These are phyloP conservation scores for Apis dorsata DNA, from an alignment of 1,140 invertebrate species.

Conservation along the genomic window DNA sequence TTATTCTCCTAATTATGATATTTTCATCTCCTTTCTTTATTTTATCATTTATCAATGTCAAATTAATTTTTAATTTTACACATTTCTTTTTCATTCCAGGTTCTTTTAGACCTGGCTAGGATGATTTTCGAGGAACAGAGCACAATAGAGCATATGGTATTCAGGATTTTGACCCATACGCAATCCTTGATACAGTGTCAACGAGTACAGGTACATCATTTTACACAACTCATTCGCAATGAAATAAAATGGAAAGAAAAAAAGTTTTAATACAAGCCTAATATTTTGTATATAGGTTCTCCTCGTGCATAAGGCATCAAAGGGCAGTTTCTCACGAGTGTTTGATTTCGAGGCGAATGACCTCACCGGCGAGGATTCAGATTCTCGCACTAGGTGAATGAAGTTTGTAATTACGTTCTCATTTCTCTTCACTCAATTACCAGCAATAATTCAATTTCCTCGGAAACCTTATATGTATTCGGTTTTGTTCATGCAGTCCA, in stretches of 20 bases:
- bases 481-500: slow-evolving; percentile 82
- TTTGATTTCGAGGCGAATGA: slow-evolving; percentile 94
- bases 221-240: too few species aligned
- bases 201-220: slow-evolving; percentile 87
- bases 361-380: slow-evolving; percentile 86
- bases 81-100: slow-evolving; percentile 77
- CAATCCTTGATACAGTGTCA: slow-evolving; percentile 96
- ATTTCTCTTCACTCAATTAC: slow-evolving; percentile 54
- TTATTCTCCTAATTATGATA: too few species aligned
- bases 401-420: slow-evolving; percentile 65
- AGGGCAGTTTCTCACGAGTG: slow-evolving; percentile 94
- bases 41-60: too few species aligned
- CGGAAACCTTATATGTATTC: slow-evolving; percentile 31
- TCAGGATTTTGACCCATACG: slow-evolving; percentile 96
- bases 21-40: too few species aligned
- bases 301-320: slow-evolving; percentile 92
- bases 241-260: neutral
- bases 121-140: slow-evolving; percentile 99
- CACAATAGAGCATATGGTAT: slow-evolving; percentile 96
- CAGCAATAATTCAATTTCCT: slow-evolving; percentile 26
- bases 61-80: neutral
- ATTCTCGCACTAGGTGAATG: slow-evolving; percentile 86
- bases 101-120: slow-evolving; percentile 94
- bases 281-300: slow-evolving; percentile 83
- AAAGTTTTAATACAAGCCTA: neutral